Percentiles rank a stretch among this genome's conserved stretches.
phyloP scores from a whole-genome alignment of 2,888 invertebrate species.

The Eurois occulta region DNA sequence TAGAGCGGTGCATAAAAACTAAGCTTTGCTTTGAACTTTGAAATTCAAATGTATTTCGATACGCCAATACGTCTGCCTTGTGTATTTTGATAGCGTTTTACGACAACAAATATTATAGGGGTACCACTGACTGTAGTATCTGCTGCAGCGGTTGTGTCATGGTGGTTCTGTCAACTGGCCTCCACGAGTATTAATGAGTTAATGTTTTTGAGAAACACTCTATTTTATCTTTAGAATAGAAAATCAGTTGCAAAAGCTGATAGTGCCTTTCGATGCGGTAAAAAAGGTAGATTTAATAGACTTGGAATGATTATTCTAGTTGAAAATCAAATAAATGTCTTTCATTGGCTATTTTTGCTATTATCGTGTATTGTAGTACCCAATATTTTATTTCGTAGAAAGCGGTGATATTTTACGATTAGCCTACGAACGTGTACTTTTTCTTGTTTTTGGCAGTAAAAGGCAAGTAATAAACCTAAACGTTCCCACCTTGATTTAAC shows the following conservation, averaged over 20 bases:
- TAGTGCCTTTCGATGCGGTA: neutral
- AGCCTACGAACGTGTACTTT: neutral
- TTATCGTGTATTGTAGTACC: no score
- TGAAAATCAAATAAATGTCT: neutral
- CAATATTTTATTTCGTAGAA: neutral
- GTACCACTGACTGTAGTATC: neutral
- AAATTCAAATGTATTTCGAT: slow-evolving; percentile 88
- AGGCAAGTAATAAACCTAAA: neutral
- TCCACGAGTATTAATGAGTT: neutral
- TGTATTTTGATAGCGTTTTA: slow-evolving; percentile 72
- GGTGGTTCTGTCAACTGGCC: neutral
- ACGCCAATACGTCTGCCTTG: slow-evolving; percentile 79
- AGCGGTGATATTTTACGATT: neutral
- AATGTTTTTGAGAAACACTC: neutral
- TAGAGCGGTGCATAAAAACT: slow-evolving; percentile 89
- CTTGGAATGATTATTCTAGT: neutral
- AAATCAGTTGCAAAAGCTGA: neutral
- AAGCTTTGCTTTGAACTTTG: slow-evolving; percentile 87
- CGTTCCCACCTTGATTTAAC: neutral
- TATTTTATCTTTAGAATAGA: neutral
- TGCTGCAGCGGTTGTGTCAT: neutral
- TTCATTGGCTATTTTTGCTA: no score
- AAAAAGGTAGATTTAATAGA: neutral
- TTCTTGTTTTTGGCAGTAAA: neutral
- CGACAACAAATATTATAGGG: slow-evolving; percentile 41